Evolutionary conservation across 2,797 vertebrate genomes (phyloP), one percentile per base, ranked within the genome.

Genomic region (Coendou prehensilis): DNA sequence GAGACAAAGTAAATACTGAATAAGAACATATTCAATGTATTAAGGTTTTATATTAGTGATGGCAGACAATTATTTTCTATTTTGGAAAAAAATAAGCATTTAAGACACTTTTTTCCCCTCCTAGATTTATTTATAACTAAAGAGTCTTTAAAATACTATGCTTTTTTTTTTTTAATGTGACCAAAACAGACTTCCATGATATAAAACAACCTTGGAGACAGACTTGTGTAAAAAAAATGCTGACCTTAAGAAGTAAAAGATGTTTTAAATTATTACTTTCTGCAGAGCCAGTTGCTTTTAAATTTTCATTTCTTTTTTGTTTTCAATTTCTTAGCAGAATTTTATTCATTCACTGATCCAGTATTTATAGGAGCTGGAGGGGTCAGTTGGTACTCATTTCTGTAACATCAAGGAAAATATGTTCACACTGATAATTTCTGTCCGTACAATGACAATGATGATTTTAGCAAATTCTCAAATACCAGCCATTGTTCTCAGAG

Each of bases 181-280:
- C 54, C 41, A 80, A 75, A 81, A 52, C n/a, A 87, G 0, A 73
- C 50, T 89, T 94, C 41, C 1, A 13, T 71, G 23, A 64, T 63
- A 71, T 71, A 61, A 86, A 82, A 85, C 33, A 56, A 96, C 10
- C 56, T 63, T 45, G 47, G 22, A 83, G 41, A 91, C 64, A 96
- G 79, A 93, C 57, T 88, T 97, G 75, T 95, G n/a, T 63, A 45
- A 89, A 94, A 94, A 75, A 87, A 80, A 82, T 56, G 14, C 45
- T 93, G 56, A 89, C 26, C 52, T 82, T 57, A 75, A 90, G 50
- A 96, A 79, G 59, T 78, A 50, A 41, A 80, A 64, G 13, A n/a
- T 64, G 85, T 87, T 33, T 94, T 89, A 87, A 89, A 52, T 50
- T 64, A 52, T 76, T 80, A 52, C 86, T 95, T 95, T 89, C 41